phyloP scores from a whole-genome alignment of 2,113 vertebrate species.

The Fulmarus glacialis region DNA sequence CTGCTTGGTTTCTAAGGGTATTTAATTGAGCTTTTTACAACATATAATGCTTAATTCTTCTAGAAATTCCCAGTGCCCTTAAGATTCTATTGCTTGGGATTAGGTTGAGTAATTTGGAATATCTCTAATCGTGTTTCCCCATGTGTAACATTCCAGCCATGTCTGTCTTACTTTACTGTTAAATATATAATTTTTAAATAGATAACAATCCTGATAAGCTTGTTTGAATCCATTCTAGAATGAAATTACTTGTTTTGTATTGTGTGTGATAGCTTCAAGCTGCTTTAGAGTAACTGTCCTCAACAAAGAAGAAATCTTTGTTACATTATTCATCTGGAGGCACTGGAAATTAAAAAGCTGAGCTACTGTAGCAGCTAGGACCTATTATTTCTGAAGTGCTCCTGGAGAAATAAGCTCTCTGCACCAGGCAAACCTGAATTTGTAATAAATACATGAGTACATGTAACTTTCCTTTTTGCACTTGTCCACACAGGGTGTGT shows the following conservation, averaged over 20 bases:
- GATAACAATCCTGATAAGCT: slow-evolving; percentile 72
- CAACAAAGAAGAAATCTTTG: slow-evolving; percentile 58
- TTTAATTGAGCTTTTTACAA: slow-evolving; percentile 46
- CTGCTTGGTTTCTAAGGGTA: slow-evolving; percentile 20
- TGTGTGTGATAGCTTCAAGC: slow-evolving; percentile 66
- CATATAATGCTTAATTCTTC: slow-evolving; percentile 38
- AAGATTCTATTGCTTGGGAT: slow-evolving; percentile 50
- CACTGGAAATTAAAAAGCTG: slow-evolving; percentile 38
- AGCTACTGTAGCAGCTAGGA: background rate
- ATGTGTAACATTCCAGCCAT: slow-evolving; percentile 61
- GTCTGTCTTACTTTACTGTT: slow-evolving; percentile 68
- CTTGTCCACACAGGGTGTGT: background rate
- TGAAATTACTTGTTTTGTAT: slow-evolving; percentile 65
- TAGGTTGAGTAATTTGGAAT: slow-evolving; percentile 62
- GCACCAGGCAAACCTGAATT: background rate
- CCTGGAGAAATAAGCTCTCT: background rate
- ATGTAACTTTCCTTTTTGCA: background rate
- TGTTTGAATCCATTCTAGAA: slow-evolving; percentile 70
- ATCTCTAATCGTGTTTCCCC: slow-evolving; percentile 54
- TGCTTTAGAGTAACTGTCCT: slow-evolving; percentile 61
- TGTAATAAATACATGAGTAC: background rate
- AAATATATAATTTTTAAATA: slow-evolving; percentile 77
- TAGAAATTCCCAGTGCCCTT: slow-evolving; percentile 53
- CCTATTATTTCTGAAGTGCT: background rate
- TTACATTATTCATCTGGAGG: slow-evolving; percentile 54